Evolutionary conservation across 2,113 vertebrate species (phyloP), one percentile per base, ranked within the genome.

Genomic region (Mustelus asterias): DNA sequence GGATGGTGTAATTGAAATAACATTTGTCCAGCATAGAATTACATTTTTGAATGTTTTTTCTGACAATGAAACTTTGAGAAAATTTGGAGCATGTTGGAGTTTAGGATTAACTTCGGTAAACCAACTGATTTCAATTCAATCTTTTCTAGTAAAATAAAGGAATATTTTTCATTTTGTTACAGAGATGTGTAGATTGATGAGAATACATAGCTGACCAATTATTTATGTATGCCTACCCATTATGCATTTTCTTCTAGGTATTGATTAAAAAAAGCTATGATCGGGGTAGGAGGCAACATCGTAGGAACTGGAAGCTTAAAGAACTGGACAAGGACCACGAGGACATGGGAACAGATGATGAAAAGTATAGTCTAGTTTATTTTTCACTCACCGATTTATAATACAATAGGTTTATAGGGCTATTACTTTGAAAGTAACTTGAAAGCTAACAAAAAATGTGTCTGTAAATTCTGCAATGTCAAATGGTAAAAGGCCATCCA

Each of bases 211-310:
- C 11, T 37, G 37, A 78, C 24, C 3, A 65, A 67, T 26, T 69
- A 60, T 85, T 58, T 33, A 96, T 58, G 54, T 48, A 22, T 63
- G 26, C 9, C 67, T 13, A 83, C 29, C 14, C 6, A 93, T 93
- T 37, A 93, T 89, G 63, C 0, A 95, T 96, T 85, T 93, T 24
- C 10, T 60, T 80, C 13, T 88, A 99, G 99, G 98, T 99, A 37
- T 96, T 99, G 96, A 99, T 99, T 92, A 99, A 99, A 97, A 99
- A 99, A 97, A 98, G 98, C 96, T 99, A 99, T 2, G 98, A 99
- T 96, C 98, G 98, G 86, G 97, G 67, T 95, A 98, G 96, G 97
- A 98, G 99, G 95, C 98, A 97, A 96, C 99, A 97, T 96, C 98
- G 98, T 96, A 98, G 99, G 96, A 99, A 99, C 97, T 99, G 99